Evolutionary conservation across 1,140 invertebrate species (phyloP), one percentile per base, ranked within the genome.

Genomic region (Drosophila baimaii): DNA sequence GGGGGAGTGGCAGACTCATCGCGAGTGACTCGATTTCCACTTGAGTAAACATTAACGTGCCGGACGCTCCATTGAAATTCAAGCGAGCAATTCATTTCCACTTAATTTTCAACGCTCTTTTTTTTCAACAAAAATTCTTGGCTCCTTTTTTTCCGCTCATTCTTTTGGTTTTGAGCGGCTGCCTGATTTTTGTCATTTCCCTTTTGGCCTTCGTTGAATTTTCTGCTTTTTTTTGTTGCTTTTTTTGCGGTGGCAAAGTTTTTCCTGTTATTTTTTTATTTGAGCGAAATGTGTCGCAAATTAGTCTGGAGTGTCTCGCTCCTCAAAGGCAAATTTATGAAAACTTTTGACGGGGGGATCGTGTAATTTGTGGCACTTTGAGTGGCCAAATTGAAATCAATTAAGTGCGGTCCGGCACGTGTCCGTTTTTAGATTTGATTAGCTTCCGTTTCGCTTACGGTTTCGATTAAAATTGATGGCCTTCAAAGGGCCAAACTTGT

Each of bases 71-170:
- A 89, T 89, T 89, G 84, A 89, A 89, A 89, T 89, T 89, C 84
- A 89, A 89, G 84, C 84, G 84, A 80, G 84, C 84, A 89, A 89
- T 89, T 89, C 84, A 89, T 89, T 89, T 89, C 84, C 84, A 89
- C 84, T 89, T 89, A 89, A 89, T 89, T 89, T 89, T 89, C 80
- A 89, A 89, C 84, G 84, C 70, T 81, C 43, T 79, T 75, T 73
- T 73, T 61, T 54, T 54, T 59, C 29, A 44, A 66, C 52, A 15
- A 72, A 52, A 52, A 39, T 35, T 51, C 31, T 25, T 39, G 12
- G 9, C 55, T 35, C 19, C n/a, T 41, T 33, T 65, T 39, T 70
- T 46, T 44, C 35, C 33, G 58, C 51, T 49, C 71, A 77, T 82
- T 65, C 65, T 54, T 86, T 64, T 35, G 56, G 44, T 71, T 56